These are phyloP conservation scores for Lasiurus borealis DNA, from an alignment of 2,113 vertebrate genomes.

Conservation along the genomic window DNA sequence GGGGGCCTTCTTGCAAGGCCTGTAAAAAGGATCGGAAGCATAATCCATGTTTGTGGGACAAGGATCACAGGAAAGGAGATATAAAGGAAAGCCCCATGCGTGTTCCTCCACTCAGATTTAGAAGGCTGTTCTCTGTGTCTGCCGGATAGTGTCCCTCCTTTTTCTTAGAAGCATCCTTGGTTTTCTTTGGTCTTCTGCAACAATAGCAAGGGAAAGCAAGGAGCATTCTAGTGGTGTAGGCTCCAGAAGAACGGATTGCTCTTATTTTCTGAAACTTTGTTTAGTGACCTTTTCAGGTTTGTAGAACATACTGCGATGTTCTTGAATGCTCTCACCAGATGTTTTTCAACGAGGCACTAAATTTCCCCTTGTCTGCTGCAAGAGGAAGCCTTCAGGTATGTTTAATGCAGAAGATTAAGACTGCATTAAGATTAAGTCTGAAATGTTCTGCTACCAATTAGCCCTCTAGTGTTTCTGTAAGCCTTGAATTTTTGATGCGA, in stretches of 20 bases:
- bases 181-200: too few relatives aligned
- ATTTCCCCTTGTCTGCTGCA: conserved; percentile 75
- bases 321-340: conserved; percentile 76
- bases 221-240: neutral
- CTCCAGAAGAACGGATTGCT: neutral
- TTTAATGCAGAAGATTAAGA: conserved; percentile 88
- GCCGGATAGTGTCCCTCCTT: too few relatives aligned
- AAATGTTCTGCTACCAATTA: conserved; percentile 91
- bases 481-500: conserved; percentile 93
- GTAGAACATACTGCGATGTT: neutral
- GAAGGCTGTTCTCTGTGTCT: too few relatives aligned
- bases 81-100: too few relatives aligned
- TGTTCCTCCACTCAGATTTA: too few relatives aligned
- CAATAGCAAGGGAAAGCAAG: neutral
- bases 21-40: too few relatives aligned
- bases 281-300: conserved; percentile 65
- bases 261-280: conserved; percentile 59
- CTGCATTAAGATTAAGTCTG: conserved; percentile 89
- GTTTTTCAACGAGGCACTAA: conserved; percentile 81
- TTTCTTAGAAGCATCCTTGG: too few relatives aligned
- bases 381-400: conserved; percentile 86
- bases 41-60: too few relatives aligned
- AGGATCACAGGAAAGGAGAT: too few relatives aligned
- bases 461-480: conserved; percentile 91
- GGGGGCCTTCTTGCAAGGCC: too few relatives aligned